A percentile compares a stretch with the other conserved stretches of the same genome.
phyloP scores from a whole-genome alignment of 2,888 invertebrate genomes.

The Pyrocoelia pectoralis region DNA sequence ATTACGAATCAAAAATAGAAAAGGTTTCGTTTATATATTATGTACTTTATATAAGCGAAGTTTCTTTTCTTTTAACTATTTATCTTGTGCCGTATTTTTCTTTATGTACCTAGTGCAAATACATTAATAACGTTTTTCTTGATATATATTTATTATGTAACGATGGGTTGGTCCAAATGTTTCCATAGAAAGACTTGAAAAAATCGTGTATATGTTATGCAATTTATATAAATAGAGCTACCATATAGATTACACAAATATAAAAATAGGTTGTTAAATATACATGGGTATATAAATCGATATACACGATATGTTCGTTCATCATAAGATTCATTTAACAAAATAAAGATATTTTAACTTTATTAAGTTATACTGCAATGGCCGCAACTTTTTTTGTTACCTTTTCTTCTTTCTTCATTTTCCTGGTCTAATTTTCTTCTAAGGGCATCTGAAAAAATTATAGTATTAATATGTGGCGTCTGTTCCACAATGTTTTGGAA shows the following conservation, averaged over 20 bases:
- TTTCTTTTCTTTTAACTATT: neutral
- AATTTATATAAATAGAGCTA: slow-evolving; percentile 5
- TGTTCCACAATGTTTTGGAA: too few relatives aligned
- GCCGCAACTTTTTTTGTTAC: slow-evolving; percentile 48
- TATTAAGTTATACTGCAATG: slow-evolving; percentile 51
- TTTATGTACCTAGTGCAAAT: neutral
- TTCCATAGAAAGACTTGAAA: neutral
- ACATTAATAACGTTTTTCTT: neutral
- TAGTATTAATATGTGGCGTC: too few relatives aligned
- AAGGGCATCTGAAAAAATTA: slow-evolving; percentile 49
- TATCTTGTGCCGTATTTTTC: neutral
- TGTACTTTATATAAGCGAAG: too few relatives aligned
- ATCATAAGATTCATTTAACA: slow-evolving; percentile 35
- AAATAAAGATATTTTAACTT: neutral
- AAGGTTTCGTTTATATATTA: too few relatives aligned
- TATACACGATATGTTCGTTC: slow-evolving; percentile 38
- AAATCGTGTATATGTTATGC: neutral
- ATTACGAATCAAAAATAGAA: too few relatives aligned
- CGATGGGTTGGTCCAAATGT: neutral
- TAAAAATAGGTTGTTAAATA: slow-evolving; percentile 24
- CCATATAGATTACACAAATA: slow-evolving; percentile 21
- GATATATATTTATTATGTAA: too few relatives aligned
- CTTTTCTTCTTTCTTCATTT: slow-evolving; percentile 53
- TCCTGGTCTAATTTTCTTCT: slow-evolving; percentile 55
- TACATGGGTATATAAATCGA: slow-evolving; percentile 10